Percentiles rank a stretch among this genome's conserved stretches.
Conservation (phyloP, 2,888 invertebrate species). For the Cantharis flavilabris region DNA sequence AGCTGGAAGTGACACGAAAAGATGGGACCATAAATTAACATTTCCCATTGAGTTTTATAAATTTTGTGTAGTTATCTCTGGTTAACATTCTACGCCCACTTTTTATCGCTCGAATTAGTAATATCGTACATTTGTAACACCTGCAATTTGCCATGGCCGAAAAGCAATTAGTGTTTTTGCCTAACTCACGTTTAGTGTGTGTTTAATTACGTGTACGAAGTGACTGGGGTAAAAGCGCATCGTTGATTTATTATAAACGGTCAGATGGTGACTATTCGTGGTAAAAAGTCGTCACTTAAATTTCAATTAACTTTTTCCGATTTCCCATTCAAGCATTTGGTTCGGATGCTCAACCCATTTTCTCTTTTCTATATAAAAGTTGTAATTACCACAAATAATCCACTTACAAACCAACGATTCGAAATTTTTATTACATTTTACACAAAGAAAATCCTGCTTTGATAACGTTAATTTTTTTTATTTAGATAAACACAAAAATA, state of each 20-base stretch:
- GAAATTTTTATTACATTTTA: neutral
- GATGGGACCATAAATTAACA: slow-evolving; percentile 5
- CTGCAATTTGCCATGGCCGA: slow-evolving; percentile 55
- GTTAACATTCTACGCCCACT: slow-evolving; percentile 27
- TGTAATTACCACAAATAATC: neutral
- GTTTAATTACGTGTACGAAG: slow-evolving; percentile 52
- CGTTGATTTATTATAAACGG: slow-evolving; percentile 53
- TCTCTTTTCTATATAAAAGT: neutral
- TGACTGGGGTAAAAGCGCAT: slow-evolving; percentile 33
- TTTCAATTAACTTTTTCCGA: slow-evolving; percentile 42
- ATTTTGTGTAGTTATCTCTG: slow-evolving; percentile 24
- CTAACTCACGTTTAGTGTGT: slow-evolving; percentile 52
- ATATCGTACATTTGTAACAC: slow-evolving; percentile 52
- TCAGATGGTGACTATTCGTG: slow-evolving; percentile 44
- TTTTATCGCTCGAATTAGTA: slow-evolving; percentile 41
- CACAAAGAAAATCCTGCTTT: neutral
- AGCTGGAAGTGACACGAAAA: neutral
- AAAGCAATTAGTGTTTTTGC: slow-evolving; percentile 57
- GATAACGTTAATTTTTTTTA: neutral
- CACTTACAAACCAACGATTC: neutral
- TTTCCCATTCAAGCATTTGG: slow-evolving; percentile 21
- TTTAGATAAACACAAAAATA: slow-evolving; percentile 1
- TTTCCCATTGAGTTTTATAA: slow-evolving; percentile 16
- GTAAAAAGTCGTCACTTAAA: slow-evolving; percentile 41
- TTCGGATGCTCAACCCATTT: slow-evolving; percentile 15